Base-by-base conservation (phyloP, 1,140 invertebrate genomes). In the Lamellibrachia luymesi region DNA sequence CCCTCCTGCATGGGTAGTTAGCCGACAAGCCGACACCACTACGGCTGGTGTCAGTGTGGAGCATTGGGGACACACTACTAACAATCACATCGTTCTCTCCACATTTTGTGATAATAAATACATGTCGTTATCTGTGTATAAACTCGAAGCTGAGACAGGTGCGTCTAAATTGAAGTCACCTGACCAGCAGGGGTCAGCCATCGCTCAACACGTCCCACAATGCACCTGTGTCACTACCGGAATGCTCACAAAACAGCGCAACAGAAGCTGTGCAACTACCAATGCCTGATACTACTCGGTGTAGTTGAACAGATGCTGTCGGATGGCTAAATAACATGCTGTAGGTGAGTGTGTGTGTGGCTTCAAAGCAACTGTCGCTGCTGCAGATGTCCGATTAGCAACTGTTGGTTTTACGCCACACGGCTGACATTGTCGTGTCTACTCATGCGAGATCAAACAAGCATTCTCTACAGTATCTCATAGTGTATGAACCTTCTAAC, bases 141-240 rank as follows among this genome's bases (percentile, higher is more conserved):
- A 80, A 80, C 64, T 10, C 64, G 64, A 80, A 80, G 64, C 64
- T 2, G 64, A 80, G 64, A 80, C 64, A 80, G 64, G 64, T 80
- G 64, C 64, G 64, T 22, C 64, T 80, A 80, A 80, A 80, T 80
- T 22, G 0, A 80, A 80, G 64, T 80, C 64, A 80, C 64, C 64
- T 80, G 64, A 80, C 64, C 64, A 80, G 64, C 64, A 80, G 25
- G 94, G 93, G 90, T 92, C 91, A 8, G 93, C 94, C 91, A 94
- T 94, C 1, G 90, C 90, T 91, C 95, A 95, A 50, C 94, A 94
- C 22, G 94, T 91, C 51, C 49, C 91, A 91, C 91, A 50, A 51
- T 50, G 91, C 49, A 50, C 51, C 49, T 50, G 91, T 27, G 13
- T 91, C 49, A 25, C n/a, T 91, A 91, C 91, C 51, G 51, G 51